Conservation (phyloP, 1,140 invertebrate genomes). For the Pollicipes pollicipes region DNA sequence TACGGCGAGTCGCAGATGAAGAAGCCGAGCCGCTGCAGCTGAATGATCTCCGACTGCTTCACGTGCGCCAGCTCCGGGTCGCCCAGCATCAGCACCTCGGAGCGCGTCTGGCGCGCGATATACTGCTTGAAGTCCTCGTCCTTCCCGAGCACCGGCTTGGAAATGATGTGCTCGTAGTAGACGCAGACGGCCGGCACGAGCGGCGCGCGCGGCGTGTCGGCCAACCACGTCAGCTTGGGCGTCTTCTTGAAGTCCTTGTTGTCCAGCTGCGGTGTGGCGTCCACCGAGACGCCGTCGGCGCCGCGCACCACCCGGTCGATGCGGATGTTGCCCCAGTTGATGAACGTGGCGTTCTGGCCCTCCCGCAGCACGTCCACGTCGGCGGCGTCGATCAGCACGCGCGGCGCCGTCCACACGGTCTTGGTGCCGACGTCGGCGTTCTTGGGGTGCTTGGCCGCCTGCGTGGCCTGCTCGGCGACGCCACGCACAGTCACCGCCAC, state of each 20-base stretch:
- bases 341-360: constrained; percentile 89
- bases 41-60: constrained; percentile 87
- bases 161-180: constrained; percentile 92
- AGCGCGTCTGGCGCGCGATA: constrained; percentile 69
- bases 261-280: constrained; percentile 63
- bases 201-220: constrained; percentile 38
- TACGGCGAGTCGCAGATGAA: constrained; percentile 75
- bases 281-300: constrained; percentile 44
- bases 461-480: constrained; percentile 38
- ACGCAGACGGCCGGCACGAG: constrained; percentile 66
- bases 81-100: constrained; percentile 66
- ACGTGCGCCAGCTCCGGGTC: constrained; percentile 64
- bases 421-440: constrained; percentile 73
- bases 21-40: constrained; percentile 86
- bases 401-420: constrained; percentile 49
- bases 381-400: constrained; percentile 66
- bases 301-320: constrained; percentile 62
- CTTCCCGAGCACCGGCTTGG: constrained; percentile 75
- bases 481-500: constrained; percentile 54
- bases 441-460: constrained; percentile 81
- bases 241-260: constrained; percentile 93
- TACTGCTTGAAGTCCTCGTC: constrained; percentile 95
- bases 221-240: constrained; percentile 87
- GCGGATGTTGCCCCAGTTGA: constrained; percentile 93
- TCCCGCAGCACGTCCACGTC: constrained; percentile 73